Percentiles rank a stretch among this genome's conserved stretches.
These are phyloP conservation scores for Melitaea athalia DNA, from an alignment of 2,888 invertebrate genomes.

Conservation along the genomic window DNA sequence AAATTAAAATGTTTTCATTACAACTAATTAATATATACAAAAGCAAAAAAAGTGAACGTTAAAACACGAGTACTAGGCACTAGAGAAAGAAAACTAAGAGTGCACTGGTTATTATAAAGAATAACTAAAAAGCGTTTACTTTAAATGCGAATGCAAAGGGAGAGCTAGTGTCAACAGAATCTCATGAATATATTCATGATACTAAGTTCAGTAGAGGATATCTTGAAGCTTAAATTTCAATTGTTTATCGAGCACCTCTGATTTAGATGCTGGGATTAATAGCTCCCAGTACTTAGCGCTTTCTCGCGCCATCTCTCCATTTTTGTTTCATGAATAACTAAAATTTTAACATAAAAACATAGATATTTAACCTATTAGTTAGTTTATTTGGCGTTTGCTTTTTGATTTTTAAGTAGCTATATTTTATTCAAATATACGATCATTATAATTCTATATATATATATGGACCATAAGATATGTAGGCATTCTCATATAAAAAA, in stretches of 20 bases:
- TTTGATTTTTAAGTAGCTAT: too few relatives aligned
- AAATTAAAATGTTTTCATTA: neutral
- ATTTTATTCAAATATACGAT: too few relatives aligned
- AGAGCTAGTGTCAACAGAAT: slow-evolving; percentile 4
- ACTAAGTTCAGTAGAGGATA: slow-evolving; percentile 10
- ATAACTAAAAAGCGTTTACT: slow-evolving; percentile 6
- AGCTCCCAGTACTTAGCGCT: neutral
- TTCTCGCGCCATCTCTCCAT: neutral
- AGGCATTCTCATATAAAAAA: too few relatives aligned
- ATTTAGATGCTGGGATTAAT: slow-evolving; percentile 27
- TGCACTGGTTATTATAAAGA: too few relatives aligned
- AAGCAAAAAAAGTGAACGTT: neutral
- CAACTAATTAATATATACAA: neutral
- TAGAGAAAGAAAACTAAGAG: too few relatives aligned
- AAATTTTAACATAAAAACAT: neutral
- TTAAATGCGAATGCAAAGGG: neutral
- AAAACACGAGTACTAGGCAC: too few relatives aligned
- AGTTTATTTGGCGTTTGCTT: neutral
- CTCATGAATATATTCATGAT: slow-evolving; percentile 10
- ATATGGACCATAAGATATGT: too few relatives aligned
- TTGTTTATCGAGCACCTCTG: slow-evolving; percentile 27
- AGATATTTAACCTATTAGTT: neutral
- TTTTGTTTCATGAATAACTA: neutral
- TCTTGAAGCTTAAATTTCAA: slow-evolving; percentile 10
- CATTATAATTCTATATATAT: too few relatives aligned